Evolutionary conservation across 1,140 invertebrate genomes (phyloP), one percentile per base, ranked within the genome.

Genomic region (Idris sp.): DNA sequence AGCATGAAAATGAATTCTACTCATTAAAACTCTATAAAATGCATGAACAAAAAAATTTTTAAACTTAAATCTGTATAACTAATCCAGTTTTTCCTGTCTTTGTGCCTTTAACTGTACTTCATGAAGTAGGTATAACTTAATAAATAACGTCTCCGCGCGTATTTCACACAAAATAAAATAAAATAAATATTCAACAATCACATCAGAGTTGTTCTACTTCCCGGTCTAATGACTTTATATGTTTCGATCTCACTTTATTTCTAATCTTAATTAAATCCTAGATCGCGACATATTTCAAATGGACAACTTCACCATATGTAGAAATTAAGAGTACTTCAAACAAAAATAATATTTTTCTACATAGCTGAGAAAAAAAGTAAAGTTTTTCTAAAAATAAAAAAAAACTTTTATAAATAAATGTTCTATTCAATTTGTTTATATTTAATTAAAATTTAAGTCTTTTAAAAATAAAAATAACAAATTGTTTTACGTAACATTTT

Each of bases 131-230:
- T n/a, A 41, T 43, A 26, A 38, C 2, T 36, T 51, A 33, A 22
- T 35, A 51, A 44, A 68, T 44, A 58, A 48, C 5, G 38, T 54
- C 48, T 31, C 15, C 26, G n/a, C n/a, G n/a, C n/a, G 13, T 46
- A 44, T 69, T 59, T 59, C 53, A 59, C 38, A 44, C 44, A 51
- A 59, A 69, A 58, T 59, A 19, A n/a, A 59, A 69, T 33, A 49
- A 69, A 69, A n/a, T n/a, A n/a, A n/a, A 59, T 59, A 69, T 69
- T 69, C 65, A 69, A 59, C 65, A 69, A 69, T 69, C 53, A 36
- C 36, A 59, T 26, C 44, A 33, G 9, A 26, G 36, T 18, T 69
- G 65, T 22, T 69, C 53, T 38, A 59, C 65, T 58, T 69, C 65
- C 65, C 65, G 65, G 53, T 69, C 65, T 69, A 69, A 59, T 69